These are phyloP conservation scores for Zosterops hypoxanthus DNA, from an alignment of 2,113 vertebrate species.

Conservation along the genomic window DNA sequence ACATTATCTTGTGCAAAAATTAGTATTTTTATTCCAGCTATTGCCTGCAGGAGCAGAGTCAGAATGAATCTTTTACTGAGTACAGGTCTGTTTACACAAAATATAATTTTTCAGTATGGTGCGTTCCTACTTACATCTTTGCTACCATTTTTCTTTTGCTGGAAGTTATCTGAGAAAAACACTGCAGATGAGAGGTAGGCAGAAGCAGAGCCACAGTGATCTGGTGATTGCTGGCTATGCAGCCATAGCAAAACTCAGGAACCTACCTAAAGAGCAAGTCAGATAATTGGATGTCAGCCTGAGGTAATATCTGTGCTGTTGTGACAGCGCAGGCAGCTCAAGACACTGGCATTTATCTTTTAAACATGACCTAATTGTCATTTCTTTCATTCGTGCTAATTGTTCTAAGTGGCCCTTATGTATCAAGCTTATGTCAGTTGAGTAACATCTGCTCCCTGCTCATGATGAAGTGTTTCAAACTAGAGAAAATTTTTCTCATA, in stretches of 20 bases:
- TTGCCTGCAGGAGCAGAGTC: neutral
- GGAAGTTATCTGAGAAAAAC: neutral
- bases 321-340: neutral
- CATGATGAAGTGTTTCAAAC: neutral
- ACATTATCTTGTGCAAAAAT: neutral
- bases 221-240: neutral
- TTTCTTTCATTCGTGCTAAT: neutral
- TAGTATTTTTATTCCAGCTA: neutral
- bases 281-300: neutral
- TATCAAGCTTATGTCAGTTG: neutral
- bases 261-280: neutral
- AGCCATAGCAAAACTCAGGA: neutral
- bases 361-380: neutral
- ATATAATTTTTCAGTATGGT: neutral
- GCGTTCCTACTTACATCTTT: neutral
- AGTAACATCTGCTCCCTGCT: neutral
- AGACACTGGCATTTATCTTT: neutral
- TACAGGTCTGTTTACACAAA: neutral
- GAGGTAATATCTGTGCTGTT: neutral
- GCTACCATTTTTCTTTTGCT: neutral
- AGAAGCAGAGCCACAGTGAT: neutral
- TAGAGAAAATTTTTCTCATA: neutral
- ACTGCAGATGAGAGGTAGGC: neutral
- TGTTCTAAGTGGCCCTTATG: neutral
- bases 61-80: neutral